Conservation (phyloP, 2,888 invertebrate genomes). For the Philereme transversata region DNA sequence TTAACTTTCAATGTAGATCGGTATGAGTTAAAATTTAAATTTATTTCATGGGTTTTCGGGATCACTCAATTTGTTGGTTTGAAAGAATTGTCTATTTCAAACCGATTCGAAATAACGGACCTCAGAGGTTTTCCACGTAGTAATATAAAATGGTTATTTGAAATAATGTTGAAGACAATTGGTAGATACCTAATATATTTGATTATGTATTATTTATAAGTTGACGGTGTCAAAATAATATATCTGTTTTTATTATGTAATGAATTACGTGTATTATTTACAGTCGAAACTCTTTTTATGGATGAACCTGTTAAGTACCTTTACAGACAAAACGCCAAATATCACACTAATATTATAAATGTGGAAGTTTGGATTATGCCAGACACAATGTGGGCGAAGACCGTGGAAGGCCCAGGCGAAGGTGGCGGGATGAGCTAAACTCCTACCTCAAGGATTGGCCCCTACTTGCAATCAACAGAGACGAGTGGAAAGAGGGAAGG, state of each 20-base stretch:
- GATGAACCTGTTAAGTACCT: too few relatives aligned
- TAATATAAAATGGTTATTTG: conserved; percentile 43
- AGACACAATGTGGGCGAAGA: too few relatives aligned
- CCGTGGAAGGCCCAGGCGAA: too few relatives aligned
- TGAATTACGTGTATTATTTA: conserved; percentile 57
- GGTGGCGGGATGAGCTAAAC: too few relatives aligned
- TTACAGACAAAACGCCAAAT: too few relatives aligned
- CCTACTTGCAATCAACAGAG: too few relatives aligned
- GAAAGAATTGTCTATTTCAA: conserved; percentile 32
- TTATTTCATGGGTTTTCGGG: conserved; percentile 49
- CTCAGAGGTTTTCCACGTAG: conserved; percentile 50
- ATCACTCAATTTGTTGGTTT: conserved; percentile 40
- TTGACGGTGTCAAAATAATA: conserved; percentile 81
- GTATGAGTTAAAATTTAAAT: conserved; percentile 29
- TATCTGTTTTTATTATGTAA: conserved; percentile 72
- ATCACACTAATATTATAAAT: too few relatives aligned
- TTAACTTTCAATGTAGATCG: background rate
- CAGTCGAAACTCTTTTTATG: background rate
- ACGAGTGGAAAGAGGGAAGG: too few relatives aligned
- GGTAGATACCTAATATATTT: conserved; percentile 59
- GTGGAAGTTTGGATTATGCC: too few relatives aligned
- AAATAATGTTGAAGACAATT: conserved; percentile 54
- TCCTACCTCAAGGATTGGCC: too few relatives aligned
- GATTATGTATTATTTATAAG: conserved; percentile 64
- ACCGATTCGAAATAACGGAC: conserved; percentile 38